Base-by-base conservation (phyloP, 2,113 vertebrate genomes). In the Cavia porcellus region DNA sequence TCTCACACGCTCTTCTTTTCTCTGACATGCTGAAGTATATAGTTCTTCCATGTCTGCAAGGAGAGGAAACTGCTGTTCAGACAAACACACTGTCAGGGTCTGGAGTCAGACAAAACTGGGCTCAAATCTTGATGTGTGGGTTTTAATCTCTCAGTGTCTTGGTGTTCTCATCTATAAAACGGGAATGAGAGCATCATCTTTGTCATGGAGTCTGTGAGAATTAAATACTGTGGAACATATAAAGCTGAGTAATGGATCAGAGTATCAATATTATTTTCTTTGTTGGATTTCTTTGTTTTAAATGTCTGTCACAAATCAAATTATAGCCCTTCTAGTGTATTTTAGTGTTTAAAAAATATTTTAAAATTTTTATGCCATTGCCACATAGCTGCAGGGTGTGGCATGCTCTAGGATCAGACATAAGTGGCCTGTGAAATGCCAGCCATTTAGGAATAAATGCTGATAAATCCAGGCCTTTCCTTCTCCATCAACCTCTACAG, bases 51-150 rank as follows among this genome's bases (percentile, higher is more conserved):
- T 8, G 10, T 45, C 35, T 81, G 0, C 87, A 17, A 72, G 52
- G 28, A 72, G 57, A 59, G 20, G 9, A n/a, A 55, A 12, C 14
- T 52, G 10, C 30, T 45, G 3, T 61, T 68, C 17, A 57, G 35
- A 88, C 61, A 28, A 35, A 17, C 66, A 50, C 1, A 6, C 0
- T 66, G 6, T 64, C 1, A 0, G 1, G 15, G 24, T 28, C 66
- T 92, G 75, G 47, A 24, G 12, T 91, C 52, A 77, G 38, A 30
- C 15, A 57, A 52, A 86, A 24, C 38, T 4, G 47, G 19, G 30
- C 25, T 80, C 47, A 28, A 52, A 24, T 25, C 80, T 90, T 84
- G 59, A 30, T 90, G 80, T 45, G 30, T 7, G 77, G 59, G 3
- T 38, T 79, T 82, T n/a, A 62, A 28, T 19, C 79, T 81, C 7